phyloP scores from a whole-genome alignment of 2,888 invertebrate genomes.

The Diadegma fenestrale region DNA sequence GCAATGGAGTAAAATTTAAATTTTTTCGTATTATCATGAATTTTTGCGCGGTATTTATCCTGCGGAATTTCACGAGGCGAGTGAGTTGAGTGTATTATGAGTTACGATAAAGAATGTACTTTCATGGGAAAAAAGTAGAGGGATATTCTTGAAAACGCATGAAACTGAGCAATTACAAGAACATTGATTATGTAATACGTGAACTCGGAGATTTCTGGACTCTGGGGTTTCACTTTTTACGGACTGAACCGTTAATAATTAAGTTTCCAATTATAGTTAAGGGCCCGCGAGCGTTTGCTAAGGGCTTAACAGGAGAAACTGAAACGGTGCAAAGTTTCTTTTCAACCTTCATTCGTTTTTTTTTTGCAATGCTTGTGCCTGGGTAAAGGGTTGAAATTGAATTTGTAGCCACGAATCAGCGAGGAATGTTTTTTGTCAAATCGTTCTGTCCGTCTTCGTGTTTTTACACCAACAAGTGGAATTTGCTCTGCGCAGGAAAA shows the following conservation, averaged over 20 bases:
- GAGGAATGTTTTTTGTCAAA: not conserved
- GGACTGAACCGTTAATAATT: constrained; percentile 15
- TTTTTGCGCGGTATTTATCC: not conserved
- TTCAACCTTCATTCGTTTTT: not conserved
- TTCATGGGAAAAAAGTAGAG: not conserved
- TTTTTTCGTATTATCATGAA: not conserved
- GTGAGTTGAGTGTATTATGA: not conserved
- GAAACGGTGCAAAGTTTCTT: constrained; percentile 3
- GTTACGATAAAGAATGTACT: not conserved
- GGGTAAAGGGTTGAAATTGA: not conserved
- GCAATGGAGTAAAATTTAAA: not conserved
- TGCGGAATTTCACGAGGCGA: not conserved
- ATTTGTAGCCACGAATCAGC: not conserved
- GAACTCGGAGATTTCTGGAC: constrained; percentile 5
- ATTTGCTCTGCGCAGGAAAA: not conserved
- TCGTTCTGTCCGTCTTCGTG: not conserved
- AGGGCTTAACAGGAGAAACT: not conserved
- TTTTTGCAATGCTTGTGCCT: not conserved
- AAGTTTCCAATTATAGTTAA: constrained; percentile 17
- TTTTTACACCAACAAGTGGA: not conserved
- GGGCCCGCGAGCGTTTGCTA: constrained; percentile 19
- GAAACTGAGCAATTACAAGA: not conserved
- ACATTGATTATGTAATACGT: not conserved
- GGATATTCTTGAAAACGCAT: not conserved
- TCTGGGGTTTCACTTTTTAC: not conserved